Conservation (phyloP, 2,113 vertebrate species). For the Ageneiosus marmoratus region DNA sequence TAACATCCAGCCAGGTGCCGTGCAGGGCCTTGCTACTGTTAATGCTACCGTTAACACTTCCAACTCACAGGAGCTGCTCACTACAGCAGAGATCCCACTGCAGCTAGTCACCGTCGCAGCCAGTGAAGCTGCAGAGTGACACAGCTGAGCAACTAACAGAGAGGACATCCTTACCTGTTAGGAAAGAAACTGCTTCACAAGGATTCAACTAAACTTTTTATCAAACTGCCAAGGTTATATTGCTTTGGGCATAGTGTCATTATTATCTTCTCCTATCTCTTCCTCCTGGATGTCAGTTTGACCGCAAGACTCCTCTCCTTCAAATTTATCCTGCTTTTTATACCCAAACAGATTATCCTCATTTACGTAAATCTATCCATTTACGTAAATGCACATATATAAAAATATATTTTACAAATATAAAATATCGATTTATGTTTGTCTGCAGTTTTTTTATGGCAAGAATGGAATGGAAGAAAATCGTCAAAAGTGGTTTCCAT, state of each 20-base stretch:
- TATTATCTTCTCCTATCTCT: slow-evolving; percentile 28
- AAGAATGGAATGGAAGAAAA: slow-evolving; percentile 78
- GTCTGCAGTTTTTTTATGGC: slow-evolving; percentile 90
- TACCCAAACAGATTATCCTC: slow-evolving; percentile 53
- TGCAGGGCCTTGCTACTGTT: slow-evolving; percentile 90
- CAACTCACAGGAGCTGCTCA: slow-evolving; percentile 94
- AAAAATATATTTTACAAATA: slow-evolving; percentile 69
- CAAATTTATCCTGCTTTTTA: slow-evolving; percentile 62
- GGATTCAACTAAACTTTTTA: slow-evolving; percentile 14
- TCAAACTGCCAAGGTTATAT: slow-evolving; percentile 26
- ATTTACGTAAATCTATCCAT: slow-evolving; percentile 54
- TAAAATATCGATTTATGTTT: slow-evolving; percentile 76
- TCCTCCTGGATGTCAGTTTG: slow-evolving; percentile 40
- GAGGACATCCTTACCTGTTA: background rate
- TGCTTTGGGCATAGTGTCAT: slow-evolving; percentile 26
- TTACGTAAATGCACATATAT: slow-evolving; percentile 61
- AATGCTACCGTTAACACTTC: slow-evolving; percentile 76
- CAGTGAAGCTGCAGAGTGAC: slow-evolving; percentile 97
- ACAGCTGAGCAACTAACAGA: slow-evolving; percentile 42
- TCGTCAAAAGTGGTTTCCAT: slow-evolving; percentile 87
- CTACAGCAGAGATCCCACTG: slow-evolving; percentile 95
- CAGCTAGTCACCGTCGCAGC: slow-evolving; percentile 97
- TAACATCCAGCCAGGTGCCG: slow-evolving; percentile 93
- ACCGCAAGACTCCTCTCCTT: slow-evolving; percentile 61
- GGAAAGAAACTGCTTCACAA: slow-evolving; percentile 29